Percentiles rank a stretch among this genome's conserved stretches.
phyloP scores from a whole-genome alignment of 1,140 invertebrate species.

The Saccostrea echinata region DNA sequence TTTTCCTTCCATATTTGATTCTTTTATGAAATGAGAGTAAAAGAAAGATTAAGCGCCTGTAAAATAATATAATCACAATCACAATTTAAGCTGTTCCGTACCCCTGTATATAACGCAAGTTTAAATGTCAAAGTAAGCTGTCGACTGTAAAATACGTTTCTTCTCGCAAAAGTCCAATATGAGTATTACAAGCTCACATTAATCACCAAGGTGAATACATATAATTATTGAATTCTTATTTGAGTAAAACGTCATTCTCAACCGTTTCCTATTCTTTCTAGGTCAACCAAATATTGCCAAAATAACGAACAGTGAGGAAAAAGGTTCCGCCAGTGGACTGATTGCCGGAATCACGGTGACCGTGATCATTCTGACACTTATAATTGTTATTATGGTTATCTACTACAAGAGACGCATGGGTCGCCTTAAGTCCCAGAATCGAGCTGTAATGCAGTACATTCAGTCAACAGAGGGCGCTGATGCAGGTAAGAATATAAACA shows the following conservation, averaged over 20 bases:
- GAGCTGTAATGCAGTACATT: conserved; percentile 25
- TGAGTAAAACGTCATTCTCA: background rate
- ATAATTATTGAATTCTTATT: too few species aligned
- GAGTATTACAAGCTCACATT: too few species aligned
- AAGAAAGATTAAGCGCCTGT: too few species aligned
- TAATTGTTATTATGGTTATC: conserved; percentile 42
- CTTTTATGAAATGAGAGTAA: too few species aligned
- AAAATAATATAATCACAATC: too few species aligned
- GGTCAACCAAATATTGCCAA: background rate
- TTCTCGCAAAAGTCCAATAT: too few species aligned
- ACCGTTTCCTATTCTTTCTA: conserved; percentile 55
- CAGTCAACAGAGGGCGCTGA: background rate
- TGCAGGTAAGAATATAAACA: background rate
- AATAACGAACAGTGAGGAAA: background rate
- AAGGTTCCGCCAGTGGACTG: background rate
- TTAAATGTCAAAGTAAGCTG: too few species aligned
- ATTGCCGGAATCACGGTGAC: conserved; percentile 23
- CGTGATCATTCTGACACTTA: background rate
- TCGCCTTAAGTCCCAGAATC: conserved; percentile 27
- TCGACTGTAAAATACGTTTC: too few species aligned
- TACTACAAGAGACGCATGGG: conserved; percentile 34
- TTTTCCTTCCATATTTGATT: too few species aligned
- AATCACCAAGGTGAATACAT: too few species aligned
- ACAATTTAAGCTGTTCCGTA: too few species aligned
- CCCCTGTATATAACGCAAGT: too few species aligned